Conservation (phyloP, 1,140 invertebrate genomes). For the Drosophila murphyi region DNA sequence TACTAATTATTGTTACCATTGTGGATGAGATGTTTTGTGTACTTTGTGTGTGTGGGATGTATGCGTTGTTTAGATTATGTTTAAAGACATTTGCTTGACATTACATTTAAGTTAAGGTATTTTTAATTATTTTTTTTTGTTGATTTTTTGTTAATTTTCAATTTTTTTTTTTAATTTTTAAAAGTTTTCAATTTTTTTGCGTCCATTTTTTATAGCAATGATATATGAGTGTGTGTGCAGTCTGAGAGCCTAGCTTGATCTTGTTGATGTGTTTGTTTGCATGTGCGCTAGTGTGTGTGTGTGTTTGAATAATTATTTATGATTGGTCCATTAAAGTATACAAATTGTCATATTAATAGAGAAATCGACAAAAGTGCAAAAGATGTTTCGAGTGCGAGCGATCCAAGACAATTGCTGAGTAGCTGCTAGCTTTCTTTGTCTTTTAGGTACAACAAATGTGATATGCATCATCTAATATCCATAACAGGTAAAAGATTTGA, state of each 20-base stretch:
- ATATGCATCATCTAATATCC: conserved; percentile 47
- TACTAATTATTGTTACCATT: conserved; percentile 83
- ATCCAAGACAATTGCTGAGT: conserved; percentile 33
- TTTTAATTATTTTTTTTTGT: conserved; percentile 6
- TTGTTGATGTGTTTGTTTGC: conserved; percentile 19
- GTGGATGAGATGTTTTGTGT: conserved; percentile 73
- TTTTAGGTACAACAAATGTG: conserved; percentile 31
- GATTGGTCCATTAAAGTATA: conserved; percentile 71
- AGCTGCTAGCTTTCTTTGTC: conserved; percentile 10
- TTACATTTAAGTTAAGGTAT: conserved; percentile 23
- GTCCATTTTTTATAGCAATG: conserved; percentile 52
- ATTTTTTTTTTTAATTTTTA: conserved; percentile 33
- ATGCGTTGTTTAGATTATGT: conserved; percentile 45
- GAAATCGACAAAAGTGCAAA: conserved; percentile 31
- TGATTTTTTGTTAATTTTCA: conserved; percentile 16
- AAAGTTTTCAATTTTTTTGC: conserved; percentile 26
- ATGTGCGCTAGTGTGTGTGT: conserved; percentile 12
- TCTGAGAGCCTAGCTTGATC: conserved; percentile 54
- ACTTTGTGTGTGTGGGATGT: conserved; percentile 38
- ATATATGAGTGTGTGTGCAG: conserved; percentile 66
- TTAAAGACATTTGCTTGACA: conserved; percentile 44
- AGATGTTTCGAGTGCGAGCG: conserved; percentile 36
- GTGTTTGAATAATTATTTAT: conserved; percentile 25
- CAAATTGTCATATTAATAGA: conserved; percentile 24
- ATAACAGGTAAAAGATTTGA: conserved; percentile 32